These are phyloP conservation scores for Gryllus bimaculatus DNA, from an alignment of 1,140 invertebrate genomes.

Conservation along the genomic window DNA sequence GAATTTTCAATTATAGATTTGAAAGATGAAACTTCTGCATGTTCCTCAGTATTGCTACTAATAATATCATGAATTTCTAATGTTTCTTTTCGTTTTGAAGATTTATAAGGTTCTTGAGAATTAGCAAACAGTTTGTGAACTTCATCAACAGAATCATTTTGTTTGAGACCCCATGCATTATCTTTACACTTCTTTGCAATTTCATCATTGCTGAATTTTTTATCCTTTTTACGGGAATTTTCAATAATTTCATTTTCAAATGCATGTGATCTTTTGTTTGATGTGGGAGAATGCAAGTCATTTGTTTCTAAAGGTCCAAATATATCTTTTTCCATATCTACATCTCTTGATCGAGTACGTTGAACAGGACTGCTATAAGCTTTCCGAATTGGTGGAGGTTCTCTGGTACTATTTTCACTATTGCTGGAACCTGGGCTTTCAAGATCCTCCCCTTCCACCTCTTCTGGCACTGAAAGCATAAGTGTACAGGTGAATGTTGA, in stretches of 20 bases:
- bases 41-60: too few species aligned
- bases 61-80: too few species aligned
- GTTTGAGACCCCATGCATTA: not conserved
- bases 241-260: not conserved
- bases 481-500: not conserved
- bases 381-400: constrained; percentile 15
- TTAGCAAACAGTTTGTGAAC: too few species aligned
- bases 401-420: not conserved
- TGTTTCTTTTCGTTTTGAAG: too few species aligned
- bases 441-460: constrained; percentile 16
- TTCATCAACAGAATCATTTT: too few species aligned
- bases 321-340: constrained; percentile 1
- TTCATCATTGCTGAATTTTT: not conserved
- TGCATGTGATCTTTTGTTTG: not conserved
- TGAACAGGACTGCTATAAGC: constrained; percentile 20
- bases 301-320: not conserved
- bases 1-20: too few species aligned
- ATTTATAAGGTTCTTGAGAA: too few species aligned
- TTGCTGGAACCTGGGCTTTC: not conserved
- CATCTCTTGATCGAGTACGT: constrained; percentile 5
- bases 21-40: too few species aligned
- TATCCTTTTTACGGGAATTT: not conserved
- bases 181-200: not conserved
- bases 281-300: not conserved
- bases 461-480: constrained; percentile 19